Evolutionary conservation across 2,113 vertebrate species (phyloP), one percentile per base, ranked within the genome.

Genomic region (Geococcyx californianus): DNA sequence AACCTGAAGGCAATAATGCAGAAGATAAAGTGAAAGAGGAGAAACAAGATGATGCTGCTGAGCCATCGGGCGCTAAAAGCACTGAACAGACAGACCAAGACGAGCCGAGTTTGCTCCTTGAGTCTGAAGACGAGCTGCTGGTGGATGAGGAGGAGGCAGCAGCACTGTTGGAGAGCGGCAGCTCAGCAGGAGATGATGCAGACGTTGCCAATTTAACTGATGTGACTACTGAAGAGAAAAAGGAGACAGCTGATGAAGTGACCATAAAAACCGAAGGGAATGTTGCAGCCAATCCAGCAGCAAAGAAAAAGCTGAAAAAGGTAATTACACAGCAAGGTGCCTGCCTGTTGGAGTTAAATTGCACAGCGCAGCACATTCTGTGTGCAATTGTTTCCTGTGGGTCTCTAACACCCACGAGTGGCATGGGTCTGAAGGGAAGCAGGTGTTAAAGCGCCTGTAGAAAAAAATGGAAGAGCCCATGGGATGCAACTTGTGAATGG

Each of bases 131-230:
- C 49, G 98, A 98, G 63, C 88, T 98, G 69, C 97, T 98, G 3
- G 98, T 98, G 24, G 98, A 98, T 77, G 98, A 98, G 80, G 98
- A 98, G 59, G 98, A 98, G 91, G 98, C 98, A 74, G 97, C 98
- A 67, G 98, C 98, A 3, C 97, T 98, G n/a, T 52, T 98, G 59
- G 98, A 98, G 96, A 98, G 98, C 31, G 98, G 98, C 45, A 98
- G 98, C 90, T 98, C 98, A 7, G 98, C 98, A 24, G 98, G 95
- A 58, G 98, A 98, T 60, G 98, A 98, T 24, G 90, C 97, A 20
- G 98, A 98, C 76, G 97, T 98, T 64, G 98, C 97, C 79, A 98
- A 98, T 91, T 96, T 98, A 93, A 84, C 96, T 21, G 98, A 98
- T 72, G 94, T 97, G 59, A 24, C 97, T 63, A 44, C 98, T 66